Percentiles rank a stretch among this genome's conserved stretches.
These are phyloP conservation scores for Thermophis baileyi DNA, from an alignment of 2,113 vertebrate genomes.

Conservation along the genomic window DNA sequence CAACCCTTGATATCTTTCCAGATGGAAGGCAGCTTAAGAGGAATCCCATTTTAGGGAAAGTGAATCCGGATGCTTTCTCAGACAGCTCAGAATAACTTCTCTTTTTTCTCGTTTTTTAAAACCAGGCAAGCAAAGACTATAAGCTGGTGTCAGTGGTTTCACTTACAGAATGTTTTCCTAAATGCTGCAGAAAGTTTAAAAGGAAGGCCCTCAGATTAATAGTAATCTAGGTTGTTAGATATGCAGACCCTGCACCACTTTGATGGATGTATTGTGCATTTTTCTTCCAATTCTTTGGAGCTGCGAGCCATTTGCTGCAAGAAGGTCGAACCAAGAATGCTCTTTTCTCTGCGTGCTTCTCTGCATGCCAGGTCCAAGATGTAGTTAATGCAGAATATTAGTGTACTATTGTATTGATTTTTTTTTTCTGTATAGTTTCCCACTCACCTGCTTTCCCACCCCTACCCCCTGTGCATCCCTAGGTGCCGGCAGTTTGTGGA, in stretches of 20 bases:
- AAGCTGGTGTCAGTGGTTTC: not conserved
- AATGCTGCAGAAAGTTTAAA: not conserved
- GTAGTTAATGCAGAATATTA: not conserved
- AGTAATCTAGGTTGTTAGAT: not conserved
- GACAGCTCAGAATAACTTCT: not conserved
- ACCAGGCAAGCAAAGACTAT: not conserved
- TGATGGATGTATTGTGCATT: not conserved
- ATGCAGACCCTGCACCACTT: not conserved
- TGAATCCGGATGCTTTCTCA: not conserved
- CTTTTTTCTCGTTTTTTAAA: not conserved
- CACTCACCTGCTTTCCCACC: slow-evolving; percentile 8
- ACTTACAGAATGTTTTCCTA: not conserved
- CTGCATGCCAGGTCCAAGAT: not conserved
- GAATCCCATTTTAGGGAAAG: not conserved
- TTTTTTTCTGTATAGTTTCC: not conserved
- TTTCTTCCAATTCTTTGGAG: not conserved
- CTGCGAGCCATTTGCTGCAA: not conserved
- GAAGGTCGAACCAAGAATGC: not conserved
- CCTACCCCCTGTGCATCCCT: slow-evolving; percentile 15
- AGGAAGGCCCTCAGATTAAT: not conserved
- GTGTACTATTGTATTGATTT: not conserved
- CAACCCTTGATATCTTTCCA: not conserved
- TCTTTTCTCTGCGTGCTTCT: not conserved
- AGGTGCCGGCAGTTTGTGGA: slow-evolving; percentile 98
- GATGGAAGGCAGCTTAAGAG: not conserved